Conservation (phyloP, 2,797 vertebrate genomes). For the Lepidocolaptes lacrymiger region DNA sequence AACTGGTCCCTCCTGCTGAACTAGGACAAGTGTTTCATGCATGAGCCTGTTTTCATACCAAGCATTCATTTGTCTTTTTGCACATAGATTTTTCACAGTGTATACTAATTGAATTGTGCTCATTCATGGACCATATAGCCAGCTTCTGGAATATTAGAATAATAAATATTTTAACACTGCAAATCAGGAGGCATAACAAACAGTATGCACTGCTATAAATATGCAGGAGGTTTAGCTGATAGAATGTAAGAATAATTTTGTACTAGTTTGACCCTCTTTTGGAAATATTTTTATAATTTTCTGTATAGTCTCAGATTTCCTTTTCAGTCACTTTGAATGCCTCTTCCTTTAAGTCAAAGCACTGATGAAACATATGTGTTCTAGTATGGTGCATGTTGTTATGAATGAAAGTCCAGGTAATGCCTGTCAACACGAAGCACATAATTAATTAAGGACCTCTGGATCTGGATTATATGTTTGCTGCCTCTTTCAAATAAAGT, state of each 20-base stretch:
- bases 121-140: neutral
- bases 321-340: conserved; percentile 26
- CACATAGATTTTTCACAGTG: neutral
- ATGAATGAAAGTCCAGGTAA: conserved; percentile 44
- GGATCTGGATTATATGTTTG: neutral
- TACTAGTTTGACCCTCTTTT: neutral
- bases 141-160: neutral
- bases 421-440: conserved; percentile 1
- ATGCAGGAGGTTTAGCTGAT: neutral
- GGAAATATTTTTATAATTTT: neutral
- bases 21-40: neutral
- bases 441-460: conserved; percentile 58
- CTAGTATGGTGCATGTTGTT: neutral
- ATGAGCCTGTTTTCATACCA: neutral
- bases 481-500: conserved; percentile 3
- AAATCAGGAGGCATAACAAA: neutral
- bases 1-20: too few relatives aligned
- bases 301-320: conserved; percentile 3
- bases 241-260: neutral
- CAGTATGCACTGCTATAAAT: neutral
- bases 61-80: neutral
- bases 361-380: neutral
- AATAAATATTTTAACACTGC: neutral
- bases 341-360: neutral
- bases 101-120: neutral